Evolutionary conservation across 2,888 invertebrate genomes (phyloP), one percentile per base, ranked within the genome.

Genomic region (Heteromurus nitidus): DNA sequence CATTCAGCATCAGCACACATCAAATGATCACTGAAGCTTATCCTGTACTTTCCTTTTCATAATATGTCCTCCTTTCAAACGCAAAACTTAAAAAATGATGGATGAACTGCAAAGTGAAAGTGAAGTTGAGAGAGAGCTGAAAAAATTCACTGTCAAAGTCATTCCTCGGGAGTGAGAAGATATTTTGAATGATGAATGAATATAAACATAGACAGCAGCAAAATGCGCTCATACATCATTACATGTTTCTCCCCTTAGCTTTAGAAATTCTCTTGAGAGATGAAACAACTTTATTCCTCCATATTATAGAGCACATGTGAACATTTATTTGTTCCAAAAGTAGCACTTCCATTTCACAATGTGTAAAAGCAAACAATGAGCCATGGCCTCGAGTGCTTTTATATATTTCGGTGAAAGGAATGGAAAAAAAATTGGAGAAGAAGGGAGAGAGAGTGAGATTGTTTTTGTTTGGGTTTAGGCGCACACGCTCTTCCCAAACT

Each of bases 81-180:
- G n/a, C n/a, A n/a, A n/a, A n/a, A n/a, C n/a, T n/a, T n/a, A n/a
- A n/a, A n/a, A n/a, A 53, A 69, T 69, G 69, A 69, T 69, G 69
- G 69, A 69, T 69, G 53, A 31, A 55, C n/a, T 26, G 55, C 9
- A 16, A 47, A 47, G 47, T 47, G 50, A 50, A 67, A 68, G 68
- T 58, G 36, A 55, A 55, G 20, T 70, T 36, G 36, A 36, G 31
- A n/a, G n/a, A n/a, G n/a, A n/a, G n/a, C n/a, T n/a, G n/a, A 31
- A 73, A 72, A 73, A 50, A 62, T 73, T 73, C 73, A 73, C 73
- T 73, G 73, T 64, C 73, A 73, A 73, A 73, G 73, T 73, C 73
- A 73, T 28, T 73, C 47, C 20, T 50, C 24, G 16, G n/a, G n/a
- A 16, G 11, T 47, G 11, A 47, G n/a, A n/a, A 47, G n/a, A n/a